Evolutionary conservation across 1,140 invertebrate species (phyloP).

Genomic region (Asbolus verrucosus): DNA sequence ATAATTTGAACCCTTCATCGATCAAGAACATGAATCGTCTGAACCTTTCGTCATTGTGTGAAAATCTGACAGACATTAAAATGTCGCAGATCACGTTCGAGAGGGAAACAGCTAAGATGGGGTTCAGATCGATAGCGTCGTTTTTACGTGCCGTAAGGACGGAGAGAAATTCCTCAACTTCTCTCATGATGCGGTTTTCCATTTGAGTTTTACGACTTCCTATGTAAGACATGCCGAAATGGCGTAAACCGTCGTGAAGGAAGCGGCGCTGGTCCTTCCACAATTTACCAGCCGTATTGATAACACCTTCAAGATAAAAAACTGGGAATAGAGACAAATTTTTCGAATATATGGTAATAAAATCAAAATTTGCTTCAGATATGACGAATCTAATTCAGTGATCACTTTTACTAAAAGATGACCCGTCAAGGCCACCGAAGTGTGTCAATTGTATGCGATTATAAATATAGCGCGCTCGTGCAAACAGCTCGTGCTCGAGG

Average conservation of each 20-base stretch:
- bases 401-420: constrained; percentile 57
- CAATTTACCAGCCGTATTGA: constrained; percentile 89
- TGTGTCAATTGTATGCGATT: constrained; percentile 57
- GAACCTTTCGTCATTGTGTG: constrained; percentile 80
- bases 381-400: background rate
- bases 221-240: constrained; percentile 91
- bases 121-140: constrained; percentile 76
- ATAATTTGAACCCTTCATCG: constrained; percentile 89
- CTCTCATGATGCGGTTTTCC: constrained; percentile 87
- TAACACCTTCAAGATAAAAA: constrained; percentile 78
- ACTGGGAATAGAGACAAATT: background rate
- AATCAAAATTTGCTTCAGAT: too few relatives aligned
- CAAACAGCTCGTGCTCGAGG: too few relatives aligned
- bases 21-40: constrained; percentile 83
- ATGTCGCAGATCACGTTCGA: constrained; percentile 93
- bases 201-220: constrained; percentile 83
- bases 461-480: background rate
- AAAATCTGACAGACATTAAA: constrained; percentile 89
- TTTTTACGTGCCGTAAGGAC: constrained; percentile 72
- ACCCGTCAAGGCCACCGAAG: constrained; percentile 56
- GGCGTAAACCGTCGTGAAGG: constrained; percentile 86
- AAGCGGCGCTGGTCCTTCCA: constrained; percentile 95
- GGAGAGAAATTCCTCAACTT: constrained; percentile 80
- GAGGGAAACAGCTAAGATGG: constrained; percentile 81
- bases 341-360: too few relatives aligned